A percentile compares a stretch with the other conserved stretches of the same genome.
phyloP scores from a whole-genome alignment of 1,140 invertebrate species.

The Bilobella aurantiaca region DNA sequence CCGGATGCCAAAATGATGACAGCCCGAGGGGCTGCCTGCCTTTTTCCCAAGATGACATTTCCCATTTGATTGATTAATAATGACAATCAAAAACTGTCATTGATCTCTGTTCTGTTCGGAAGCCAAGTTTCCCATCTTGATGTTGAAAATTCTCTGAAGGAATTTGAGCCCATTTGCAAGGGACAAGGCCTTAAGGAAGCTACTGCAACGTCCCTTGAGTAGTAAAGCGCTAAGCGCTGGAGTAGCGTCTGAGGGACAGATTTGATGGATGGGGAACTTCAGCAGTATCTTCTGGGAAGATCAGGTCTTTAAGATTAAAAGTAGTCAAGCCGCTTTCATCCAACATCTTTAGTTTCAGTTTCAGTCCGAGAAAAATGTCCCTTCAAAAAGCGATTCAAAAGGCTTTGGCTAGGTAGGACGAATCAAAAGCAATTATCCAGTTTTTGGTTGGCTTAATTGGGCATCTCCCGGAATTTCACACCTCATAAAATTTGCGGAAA shows the following conservation, averaged over 20 bases:
- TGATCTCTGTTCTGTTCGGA: not conserved
- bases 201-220: constrained; percentile 1
- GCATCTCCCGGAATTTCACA: too few species aligned
- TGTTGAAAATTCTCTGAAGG: not conserved
- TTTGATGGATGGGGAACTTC: constrained; percentile 35
- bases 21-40: too few species aligned
- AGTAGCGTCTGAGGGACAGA: constrained; percentile 27
- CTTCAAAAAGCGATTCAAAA: too few species aligned
- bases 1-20: too few species aligned
- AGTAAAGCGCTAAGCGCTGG: too few species aligned
- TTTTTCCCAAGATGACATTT: too few species aligned
- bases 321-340: constrained; percentile 22
- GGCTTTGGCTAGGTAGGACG: too few species aligned
- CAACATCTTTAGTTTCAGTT: not conserved
- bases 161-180: not conserved
- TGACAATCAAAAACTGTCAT: not conserved
- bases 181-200: not conserved
- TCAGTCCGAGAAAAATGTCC: not conserved
- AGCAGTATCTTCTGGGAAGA: constrained; percentile 29
- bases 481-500: too few species aligned
- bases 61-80: not conserved
- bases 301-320: constrained; percentile 24
- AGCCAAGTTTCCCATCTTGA: not conserved
- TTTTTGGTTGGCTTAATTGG: too few species aligned
- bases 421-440: too few species aligned